These are phyloP conservation scores for Montipora efflorescens DNA, from an alignment of 64 coral and sea anemone species.

Conservation along the genomic window DNA sequence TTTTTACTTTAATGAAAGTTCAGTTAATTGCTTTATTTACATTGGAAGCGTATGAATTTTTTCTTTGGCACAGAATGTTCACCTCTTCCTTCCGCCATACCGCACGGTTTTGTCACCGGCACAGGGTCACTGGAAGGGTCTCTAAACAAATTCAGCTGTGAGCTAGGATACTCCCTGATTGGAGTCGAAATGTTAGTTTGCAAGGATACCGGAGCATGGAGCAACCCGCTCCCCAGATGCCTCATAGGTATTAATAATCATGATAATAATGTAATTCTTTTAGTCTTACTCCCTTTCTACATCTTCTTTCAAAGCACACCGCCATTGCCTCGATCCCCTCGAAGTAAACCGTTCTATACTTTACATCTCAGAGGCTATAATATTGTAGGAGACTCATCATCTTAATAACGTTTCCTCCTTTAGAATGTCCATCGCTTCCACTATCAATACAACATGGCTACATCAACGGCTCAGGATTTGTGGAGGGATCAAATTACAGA, in stretches of 20 bases:
- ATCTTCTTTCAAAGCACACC: not conserved
- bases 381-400: too few relatives aligned
- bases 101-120: conserved; percentile 33
- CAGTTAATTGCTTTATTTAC: too few relatives aligned
- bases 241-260: not conserved
- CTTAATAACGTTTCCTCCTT: not conserved
- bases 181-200: not conserved
- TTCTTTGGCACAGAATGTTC: not conserved
- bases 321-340: too few relatives aligned
- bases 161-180: conserved; percentile 8
- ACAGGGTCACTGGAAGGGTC: conserved; percentile 13
- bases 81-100: not conserved
- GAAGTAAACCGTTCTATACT: too few relatives aligned
- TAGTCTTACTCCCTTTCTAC: not conserved
- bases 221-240: not conserved
- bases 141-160: not conserved
- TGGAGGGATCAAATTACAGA: not conserved
- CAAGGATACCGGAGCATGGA: conserved; percentile 13
- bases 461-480: not conserved
- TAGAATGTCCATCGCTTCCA: conserved; percentile 18
- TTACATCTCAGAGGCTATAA: too few relatives aligned
- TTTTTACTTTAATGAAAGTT: too few relatives aligned
- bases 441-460: not conserved
- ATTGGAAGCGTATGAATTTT: too few relatives aligned
- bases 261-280: not conserved